These are phyloP conservation scores for Sympetrum striolatum DNA, from an alignment of 2,888 invertebrate species.

Conservation along the genomic window DNA sequence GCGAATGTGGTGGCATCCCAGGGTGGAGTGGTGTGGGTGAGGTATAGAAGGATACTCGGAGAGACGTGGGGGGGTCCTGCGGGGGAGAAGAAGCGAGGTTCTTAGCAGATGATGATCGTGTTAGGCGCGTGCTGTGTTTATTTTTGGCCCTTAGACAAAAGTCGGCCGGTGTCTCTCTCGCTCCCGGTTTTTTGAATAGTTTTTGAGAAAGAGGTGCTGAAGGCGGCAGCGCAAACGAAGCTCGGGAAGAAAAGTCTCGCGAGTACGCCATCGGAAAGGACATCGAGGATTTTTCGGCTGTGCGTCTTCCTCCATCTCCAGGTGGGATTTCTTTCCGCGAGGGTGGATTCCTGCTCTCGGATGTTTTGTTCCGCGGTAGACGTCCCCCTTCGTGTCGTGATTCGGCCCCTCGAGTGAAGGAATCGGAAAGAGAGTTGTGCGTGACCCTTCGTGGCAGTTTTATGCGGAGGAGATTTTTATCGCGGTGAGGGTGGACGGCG, in stretches of 20 bases:
- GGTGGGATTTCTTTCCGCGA: not conserved
- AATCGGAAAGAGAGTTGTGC: not conserved
- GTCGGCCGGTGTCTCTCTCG: not conserved
- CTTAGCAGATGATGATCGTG: slow-evolving; percentile 2
- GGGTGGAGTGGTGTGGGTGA: not conserved
- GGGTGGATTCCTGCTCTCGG: not conserved
- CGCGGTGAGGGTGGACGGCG: not conserved
- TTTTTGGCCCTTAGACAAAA: slow-evolving; percentile 34
- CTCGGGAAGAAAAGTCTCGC: not conserved
- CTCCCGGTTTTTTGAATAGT: not conserved
- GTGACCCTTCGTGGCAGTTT: not conserved
- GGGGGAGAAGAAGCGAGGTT: not conserved
- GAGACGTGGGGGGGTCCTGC: not conserved
- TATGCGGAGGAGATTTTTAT: not conserved
- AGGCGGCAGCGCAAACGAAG: not conserved
- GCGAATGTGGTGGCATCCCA: not conserved
- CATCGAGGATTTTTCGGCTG: not conserved
- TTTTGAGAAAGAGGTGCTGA: not conserved
- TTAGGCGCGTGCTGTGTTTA: slow-evolving; percentile 1
- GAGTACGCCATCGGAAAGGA: not conserved
- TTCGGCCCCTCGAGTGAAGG: not conserved
- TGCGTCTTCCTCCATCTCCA: not conserved
- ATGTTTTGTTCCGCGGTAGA: not conserved
- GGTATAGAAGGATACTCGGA: not conserved
- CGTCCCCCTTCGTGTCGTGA: not conserved